These are phyloP conservation scores for Odontocolon sp. DNA, from an alignment of 2,888 invertebrate species.

Conservation along the genomic window DNA sequence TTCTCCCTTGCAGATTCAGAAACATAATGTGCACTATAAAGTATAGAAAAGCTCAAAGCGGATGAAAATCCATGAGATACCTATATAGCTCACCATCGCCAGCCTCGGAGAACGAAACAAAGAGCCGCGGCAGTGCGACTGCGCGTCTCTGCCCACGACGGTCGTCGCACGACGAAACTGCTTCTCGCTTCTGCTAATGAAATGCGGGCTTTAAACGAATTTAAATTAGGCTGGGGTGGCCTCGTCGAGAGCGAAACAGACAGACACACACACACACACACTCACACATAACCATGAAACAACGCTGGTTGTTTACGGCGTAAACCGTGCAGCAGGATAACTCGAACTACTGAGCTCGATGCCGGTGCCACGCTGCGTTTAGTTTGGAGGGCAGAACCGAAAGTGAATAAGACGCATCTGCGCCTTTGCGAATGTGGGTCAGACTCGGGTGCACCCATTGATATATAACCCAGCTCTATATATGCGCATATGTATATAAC, in stretches of 20 bases:
- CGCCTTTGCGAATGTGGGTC: slow-evolving; percentile 68
- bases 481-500: slow-evolving; percentile 24
- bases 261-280: slow-evolving; percentile 16
- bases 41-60: slow-evolving; percentile 4
- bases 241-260: slow-evolving; percentile 26
- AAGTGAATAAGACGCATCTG: slow-evolving; percentile 69
- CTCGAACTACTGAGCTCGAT: slow-evolving; percentile 17
- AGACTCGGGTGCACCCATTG: slow-evolving; percentile 51
- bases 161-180: slow-evolving; percentile 50
- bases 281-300: slow-evolving; percentile 7
- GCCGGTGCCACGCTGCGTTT: slow-evolving; percentile 33
- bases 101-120: slow-evolving; percentile 59
- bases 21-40: too few relatives aligned
- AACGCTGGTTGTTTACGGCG: slow-evolving; percentile 42
- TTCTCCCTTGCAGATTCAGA: too few relatives aligned
- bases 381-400: slow-evolving; percentile 51
- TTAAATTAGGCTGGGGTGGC: slow-evolving; percentile 68
- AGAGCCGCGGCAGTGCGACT: slow-evolving; percentile 55
- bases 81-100: slow-evolving; percentile 43
- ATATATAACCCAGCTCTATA: slow-evolving; percentile 38
- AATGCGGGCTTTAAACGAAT: slow-evolving; percentile 71
- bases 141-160: slow-evolving; percentile 48
- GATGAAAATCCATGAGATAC: slow-evolving; percentile 22
- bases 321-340: slow-evolving; percentile 43
- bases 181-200: slow-evolving; percentile 63